These are phyloP conservation scores for Poecilia velifera DNA, from an alignment of 2,797 vertebrate genomes.

Conservation along the genomic window DNA sequence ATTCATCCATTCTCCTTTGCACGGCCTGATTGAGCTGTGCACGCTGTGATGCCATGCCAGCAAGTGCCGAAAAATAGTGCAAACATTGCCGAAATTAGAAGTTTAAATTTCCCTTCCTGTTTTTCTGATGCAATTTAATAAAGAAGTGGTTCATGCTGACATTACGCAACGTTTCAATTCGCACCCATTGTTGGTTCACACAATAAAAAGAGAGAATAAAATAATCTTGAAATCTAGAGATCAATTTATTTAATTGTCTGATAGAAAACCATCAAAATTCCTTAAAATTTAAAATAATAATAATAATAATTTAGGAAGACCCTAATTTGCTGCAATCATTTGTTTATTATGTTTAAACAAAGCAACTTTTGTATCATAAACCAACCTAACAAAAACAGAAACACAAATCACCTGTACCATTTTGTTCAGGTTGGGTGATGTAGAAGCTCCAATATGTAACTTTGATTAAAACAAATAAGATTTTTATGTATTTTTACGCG, in stretches of 20 bases:
- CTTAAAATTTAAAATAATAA: no score
- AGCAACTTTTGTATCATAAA: background rate
- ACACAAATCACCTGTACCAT: background rate
- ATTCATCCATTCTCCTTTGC: constrained; percentile 51
- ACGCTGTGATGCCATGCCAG: constrained; percentile 42
- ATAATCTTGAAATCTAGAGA: background rate
- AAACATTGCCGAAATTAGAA: background rate
- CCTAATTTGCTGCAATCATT: background rate
- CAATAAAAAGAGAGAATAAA: background rate
- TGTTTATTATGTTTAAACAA: background rate
- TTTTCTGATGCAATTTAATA: constrained; percentile 32
- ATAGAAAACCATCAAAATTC: background rate
- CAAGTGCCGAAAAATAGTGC: background rate
- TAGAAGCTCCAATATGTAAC: background rate
- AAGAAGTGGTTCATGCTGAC: background rate
- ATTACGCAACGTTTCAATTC: background rate
- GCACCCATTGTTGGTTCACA: background rate
- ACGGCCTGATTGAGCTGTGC: constrained; percentile 49
- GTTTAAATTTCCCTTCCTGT: background rate
- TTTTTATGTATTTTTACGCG: no score
- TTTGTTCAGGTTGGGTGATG: background rate
- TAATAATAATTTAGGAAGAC: background rate
- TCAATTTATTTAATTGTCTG: background rate
- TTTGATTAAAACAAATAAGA: no score
- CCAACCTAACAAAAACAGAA: background rate